Base-by-base conservation (phyloP, 2,797 vertebrate species). In the Chaetophractus vellerosus region DNA sequence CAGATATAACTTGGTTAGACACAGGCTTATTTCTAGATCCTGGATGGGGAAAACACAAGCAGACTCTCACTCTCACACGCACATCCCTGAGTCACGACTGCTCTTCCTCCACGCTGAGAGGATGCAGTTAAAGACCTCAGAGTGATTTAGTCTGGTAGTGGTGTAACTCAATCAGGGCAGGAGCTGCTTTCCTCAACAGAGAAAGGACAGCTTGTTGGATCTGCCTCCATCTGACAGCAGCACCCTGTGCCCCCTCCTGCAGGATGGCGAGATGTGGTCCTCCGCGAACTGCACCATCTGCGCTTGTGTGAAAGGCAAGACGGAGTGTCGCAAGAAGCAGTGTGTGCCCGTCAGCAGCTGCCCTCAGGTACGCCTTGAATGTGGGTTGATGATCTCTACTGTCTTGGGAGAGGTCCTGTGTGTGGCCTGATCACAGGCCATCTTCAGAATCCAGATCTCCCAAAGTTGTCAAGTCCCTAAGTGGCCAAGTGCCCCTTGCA, bases 231-330 rank as follows among this genome's bases (percentile, higher is more conserved):
- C 95, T 98, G 95, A 98, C 96, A 64, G 66, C 86, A 91, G 15
- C 91, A 97, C 96, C 90, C 72, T 98, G 87, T 98, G 97, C 81
- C 94, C 41, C 96, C 90, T 98, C 71, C 91, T 96, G 59, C 87
- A 99, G 99, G 99, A 99, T 96, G 99, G 99, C 85, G 99, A 99
- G 98, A 99, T 99, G 98, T 99, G 99, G 99, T 99, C 99, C 1
- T 99, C 99, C 0, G 98, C 99, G 36, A 99, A 99, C 98, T 99
- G 99, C 94, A 99, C 99, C 64, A 99, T 99, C 94, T 99, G 99
- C 95, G 99, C 99, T 90, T 99, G 99, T 94, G 98, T 99, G 64
- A 99, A 99, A 98, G 99, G 99, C 97, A 99, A 92, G 97, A 98
- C 98, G 0, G 99, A 99, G 97, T 99, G 99, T 98, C 99, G 98